These are phyloP conservation scores for Sterrhoptilus dennistouni DNA, from an alignment of 2,113 vertebrate genomes.

Conservation along the genomic window DNA sequence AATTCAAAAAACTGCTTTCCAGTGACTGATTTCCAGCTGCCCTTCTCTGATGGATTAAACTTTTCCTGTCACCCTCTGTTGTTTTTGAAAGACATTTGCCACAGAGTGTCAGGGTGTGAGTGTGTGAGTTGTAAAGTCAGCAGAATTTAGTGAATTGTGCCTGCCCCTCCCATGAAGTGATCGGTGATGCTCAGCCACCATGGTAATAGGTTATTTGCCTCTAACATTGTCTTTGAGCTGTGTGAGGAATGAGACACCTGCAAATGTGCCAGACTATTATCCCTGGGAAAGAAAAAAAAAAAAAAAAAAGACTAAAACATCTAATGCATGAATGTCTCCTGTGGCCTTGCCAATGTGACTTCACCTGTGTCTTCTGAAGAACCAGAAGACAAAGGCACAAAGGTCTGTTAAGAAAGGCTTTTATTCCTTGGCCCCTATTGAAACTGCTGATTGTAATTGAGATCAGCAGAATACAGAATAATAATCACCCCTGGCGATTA, in stretches of 20 bases:
- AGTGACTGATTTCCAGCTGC: background rate
- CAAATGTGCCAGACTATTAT: background rate
- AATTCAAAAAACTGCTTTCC: background rate
- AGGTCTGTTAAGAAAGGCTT: background rate
- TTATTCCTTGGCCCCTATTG: background rate
- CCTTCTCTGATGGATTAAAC: background rate
- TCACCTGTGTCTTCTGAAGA: background rate
- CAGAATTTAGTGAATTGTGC: background rate
- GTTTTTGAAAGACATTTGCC: background rate
- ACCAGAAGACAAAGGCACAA: background rate
- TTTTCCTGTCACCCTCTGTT: background rate
- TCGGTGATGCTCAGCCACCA: background rate
- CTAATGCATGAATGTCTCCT: background rate
- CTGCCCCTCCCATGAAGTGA: background rate
- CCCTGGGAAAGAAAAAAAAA: background rate
- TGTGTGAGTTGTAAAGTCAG: background rate
- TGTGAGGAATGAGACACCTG: background rate
- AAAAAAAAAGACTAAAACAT: background rate
- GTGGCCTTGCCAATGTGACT: background rate
- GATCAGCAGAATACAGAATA: background rate
- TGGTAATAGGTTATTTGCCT: background rate
- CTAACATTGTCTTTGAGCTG: background rate
- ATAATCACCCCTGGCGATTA: background rate
- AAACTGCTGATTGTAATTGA: background rate
- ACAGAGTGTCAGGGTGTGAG: background rate